Evolutionary conservation across 2,797 vertebrate genomes (phyloP).

Genomic region (Parauchenoglanis punctatus): DNA sequence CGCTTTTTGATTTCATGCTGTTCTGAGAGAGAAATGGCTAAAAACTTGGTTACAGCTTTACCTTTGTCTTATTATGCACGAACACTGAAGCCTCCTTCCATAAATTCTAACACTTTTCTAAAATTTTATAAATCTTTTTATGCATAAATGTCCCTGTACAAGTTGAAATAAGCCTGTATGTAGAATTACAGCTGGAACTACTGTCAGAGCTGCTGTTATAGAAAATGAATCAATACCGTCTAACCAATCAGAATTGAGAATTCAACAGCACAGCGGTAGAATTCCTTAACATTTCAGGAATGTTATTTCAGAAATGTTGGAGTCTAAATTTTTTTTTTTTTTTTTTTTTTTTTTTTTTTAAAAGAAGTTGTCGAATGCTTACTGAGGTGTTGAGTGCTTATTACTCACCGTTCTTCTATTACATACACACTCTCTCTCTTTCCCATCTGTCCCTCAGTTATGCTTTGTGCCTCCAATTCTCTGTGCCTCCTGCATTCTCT

Average conservation of each 20-base stretch:
- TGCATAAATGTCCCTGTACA: no score
- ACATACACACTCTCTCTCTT: not conserved
- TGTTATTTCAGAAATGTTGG: not conserved
- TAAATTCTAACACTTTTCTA: no score
- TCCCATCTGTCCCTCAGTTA: slow-evolving; percentile 10
- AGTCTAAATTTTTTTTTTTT: not conserved
- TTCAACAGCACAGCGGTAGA: no score
- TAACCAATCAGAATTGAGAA: not conserved
- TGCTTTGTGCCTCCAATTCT: not conserved
- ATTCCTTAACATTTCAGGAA: not conserved
- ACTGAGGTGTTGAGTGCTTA: not conserved
- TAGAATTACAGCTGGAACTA: not conserved
- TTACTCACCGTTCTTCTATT: no score
- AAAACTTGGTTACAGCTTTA: not conserved
- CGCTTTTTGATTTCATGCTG: no score
- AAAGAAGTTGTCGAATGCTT: not conserved
- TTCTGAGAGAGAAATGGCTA: not conserved
- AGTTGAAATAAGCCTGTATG: not conserved
- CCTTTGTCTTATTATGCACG: not conserved
- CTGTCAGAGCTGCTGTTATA: not conserved
- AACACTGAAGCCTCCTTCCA: not conserved
- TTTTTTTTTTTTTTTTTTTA: no score
- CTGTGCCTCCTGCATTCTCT: slow-evolving; percentile 36
- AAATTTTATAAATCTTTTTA: no score
- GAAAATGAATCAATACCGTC: not conserved